phyloP scores from a whole-genome alignment of 2,888 invertebrate species.

The Eurytoma adleriae region DNA sequence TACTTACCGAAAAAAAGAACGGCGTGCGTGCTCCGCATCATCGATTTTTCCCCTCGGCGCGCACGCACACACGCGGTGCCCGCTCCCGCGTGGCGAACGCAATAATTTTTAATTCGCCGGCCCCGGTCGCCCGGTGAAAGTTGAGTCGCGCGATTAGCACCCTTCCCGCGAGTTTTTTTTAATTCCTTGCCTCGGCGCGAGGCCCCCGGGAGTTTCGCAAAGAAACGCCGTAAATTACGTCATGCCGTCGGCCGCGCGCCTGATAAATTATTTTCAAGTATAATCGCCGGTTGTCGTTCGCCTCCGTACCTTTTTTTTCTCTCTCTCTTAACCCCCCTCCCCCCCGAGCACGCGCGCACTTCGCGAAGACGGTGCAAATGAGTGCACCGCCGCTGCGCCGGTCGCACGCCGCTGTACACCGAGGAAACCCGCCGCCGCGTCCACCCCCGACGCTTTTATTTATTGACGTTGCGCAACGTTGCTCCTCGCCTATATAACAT shows the following conservation, averaged over 20 bases:
- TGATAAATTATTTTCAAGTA: conserved; percentile 50
- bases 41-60: conserved; percentile 27
- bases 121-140: conserved; percentile 26
- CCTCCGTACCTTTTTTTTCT: background rate
- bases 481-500: conserved; percentile 21
- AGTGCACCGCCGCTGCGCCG: background rate
- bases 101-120: conserved; percentile 36
- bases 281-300: conserved; percentile 35
- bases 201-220: conserved; percentile 35
- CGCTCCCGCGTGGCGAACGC: conserved; percentile 23
- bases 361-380: conserved; percentile 16
- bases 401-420: background rate
- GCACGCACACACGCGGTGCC: background rate
- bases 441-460: conserved; percentile 19
- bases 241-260: conserved; percentile 30
- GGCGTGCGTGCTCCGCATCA: conserved; percentile 12
- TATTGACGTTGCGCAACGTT: conserved; percentile 21
- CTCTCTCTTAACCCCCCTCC: background rate
- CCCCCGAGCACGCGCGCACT: background rate
- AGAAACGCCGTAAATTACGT: conserved; percentile 49
- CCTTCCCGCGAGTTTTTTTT: conserved; percentile 29
- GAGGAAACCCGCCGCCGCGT: conserved; percentile 33
- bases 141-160: conserved; percentile 42
- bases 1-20: background rate
- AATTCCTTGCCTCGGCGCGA: background rate